phyloP scores from a whole-genome alignment of 2,797 vertebrate species.

The Lacerta viridis region DNA sequence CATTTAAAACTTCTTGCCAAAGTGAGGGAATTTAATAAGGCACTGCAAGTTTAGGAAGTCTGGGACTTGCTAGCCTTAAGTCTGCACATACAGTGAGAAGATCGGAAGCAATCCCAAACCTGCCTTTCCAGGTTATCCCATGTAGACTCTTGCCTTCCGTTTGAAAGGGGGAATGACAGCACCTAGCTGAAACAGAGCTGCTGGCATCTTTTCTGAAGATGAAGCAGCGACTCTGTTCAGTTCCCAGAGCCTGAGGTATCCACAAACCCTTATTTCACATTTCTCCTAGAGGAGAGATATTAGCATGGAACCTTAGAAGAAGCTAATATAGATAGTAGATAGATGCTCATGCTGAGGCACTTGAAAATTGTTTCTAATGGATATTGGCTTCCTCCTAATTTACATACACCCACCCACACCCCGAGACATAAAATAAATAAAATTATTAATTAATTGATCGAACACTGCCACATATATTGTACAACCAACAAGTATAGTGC shows the following conservation, averaged over 20 bases:
- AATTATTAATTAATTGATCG: slow-evolving; percentile 50
- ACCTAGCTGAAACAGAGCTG: neutral
- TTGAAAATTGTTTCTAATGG: slow-evolving; percentile 4
- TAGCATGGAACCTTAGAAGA: neutral
- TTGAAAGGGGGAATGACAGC: neutral
- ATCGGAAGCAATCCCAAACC: neutral
- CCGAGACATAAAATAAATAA: slow-evolving; percentile 33
- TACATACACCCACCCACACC: neutral
- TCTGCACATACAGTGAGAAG: neutral
- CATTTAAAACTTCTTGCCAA: neutral
- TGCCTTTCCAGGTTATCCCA: neutral
- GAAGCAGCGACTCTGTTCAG: neutral
- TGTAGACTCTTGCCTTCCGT: neutral
- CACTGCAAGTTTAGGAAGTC: neutral
- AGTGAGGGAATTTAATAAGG: neutral
- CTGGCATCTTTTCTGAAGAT: neutral
- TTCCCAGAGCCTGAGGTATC: neutral
- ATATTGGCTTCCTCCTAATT: slow-evolving; percentile 49
- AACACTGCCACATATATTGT: slow-evolving; percentile 30
- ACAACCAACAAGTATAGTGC: slow-evolving; percentile 45
- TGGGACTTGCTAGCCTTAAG: neutral
- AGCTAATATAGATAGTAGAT: neutral
- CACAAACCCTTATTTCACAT: neutral
- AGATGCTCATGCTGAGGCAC: neutral
- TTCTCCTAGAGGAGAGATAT: neutral